A percentile compares a stretch with the other conserved stretches of the same genome.
Evolutionary conservation across 2,888 invertebrate genomes (phyloP).

Genomic region (Hypomecis atomaria): DNA sequence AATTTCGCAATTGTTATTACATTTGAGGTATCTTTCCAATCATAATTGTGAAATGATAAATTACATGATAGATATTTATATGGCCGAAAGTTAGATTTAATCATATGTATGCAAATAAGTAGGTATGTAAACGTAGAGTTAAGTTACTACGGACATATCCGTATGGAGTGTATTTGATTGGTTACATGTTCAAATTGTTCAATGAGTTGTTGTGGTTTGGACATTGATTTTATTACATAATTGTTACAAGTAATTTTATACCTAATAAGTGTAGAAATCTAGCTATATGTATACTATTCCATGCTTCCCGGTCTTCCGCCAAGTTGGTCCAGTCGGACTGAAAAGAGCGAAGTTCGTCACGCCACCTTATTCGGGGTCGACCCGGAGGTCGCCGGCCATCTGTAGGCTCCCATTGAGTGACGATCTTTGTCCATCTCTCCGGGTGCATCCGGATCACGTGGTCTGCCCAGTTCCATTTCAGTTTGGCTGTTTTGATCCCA

Average conservation of each 20-base stretch:
- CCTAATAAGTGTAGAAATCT: background rate
- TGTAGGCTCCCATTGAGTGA: too few species aligned
- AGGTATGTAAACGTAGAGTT: constrained; percentile 23
- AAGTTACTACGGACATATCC: constrained; percentile 21
- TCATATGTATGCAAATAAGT: constrained; percentile 45
- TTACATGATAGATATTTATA: constrained; percentile 36
- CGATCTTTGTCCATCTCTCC: too few species aligned
- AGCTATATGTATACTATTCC: too few species aligned
- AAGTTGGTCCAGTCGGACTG: too few species aligned
- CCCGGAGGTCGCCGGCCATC: too few species aligned
- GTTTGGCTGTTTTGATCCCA: too few species aligned
- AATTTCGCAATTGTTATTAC: constrained; percentile 41
- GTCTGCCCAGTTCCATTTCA: too few species aligned
- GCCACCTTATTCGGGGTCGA: too few species aligned
- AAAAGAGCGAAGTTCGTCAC: too few species aligned
- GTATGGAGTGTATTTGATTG: constrained; percentile 17
- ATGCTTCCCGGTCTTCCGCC: too few species aligned
- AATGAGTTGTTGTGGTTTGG: constrained; percentile 4
- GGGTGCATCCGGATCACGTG: too few species aligned
- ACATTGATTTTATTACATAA: constrained; percentile 11
- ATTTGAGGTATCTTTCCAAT: constrained; percentile 39
- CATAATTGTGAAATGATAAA: constrained; percentile 42
- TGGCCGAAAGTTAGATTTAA: constrained; percentile 42
- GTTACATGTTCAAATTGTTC: constrained; percentile 4
- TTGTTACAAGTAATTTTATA: constrained; percentile 4